Percentiles rank a stretch among this genome's conserved stretches.
Conservation (phyloP, 2,888 invertebrate species). For the Eupithecia subfuscata region DNA sequence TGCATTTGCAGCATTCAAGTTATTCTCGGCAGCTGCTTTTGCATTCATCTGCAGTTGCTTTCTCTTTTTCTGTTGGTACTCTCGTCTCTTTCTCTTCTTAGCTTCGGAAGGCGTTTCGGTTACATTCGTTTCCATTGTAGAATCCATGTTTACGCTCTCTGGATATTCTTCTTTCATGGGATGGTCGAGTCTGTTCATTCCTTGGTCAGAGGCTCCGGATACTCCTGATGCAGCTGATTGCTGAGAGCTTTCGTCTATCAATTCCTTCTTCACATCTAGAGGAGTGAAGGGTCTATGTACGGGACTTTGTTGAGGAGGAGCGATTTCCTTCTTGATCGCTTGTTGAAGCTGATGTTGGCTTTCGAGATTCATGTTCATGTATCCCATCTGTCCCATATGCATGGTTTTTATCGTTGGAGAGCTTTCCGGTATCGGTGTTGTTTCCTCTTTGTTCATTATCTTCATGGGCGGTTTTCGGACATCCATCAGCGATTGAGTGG, state of each 20-base stretch:
- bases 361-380: conserved; percentile 49
- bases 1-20: conserved; percentile 71
- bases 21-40: conserved; percentile 85
- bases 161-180: conserved; percentile 85
- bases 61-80: conserved; percentile 93
- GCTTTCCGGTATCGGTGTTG: conserved; percentile 71
- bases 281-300: conserved; percentile 83
- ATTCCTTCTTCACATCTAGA: conserved; percentile 88
- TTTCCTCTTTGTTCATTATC: conserved; percentile 74
- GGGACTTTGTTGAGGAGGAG: conserved; percentile 79
- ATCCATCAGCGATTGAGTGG: conserved; percentile 80
- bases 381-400: conserved; percentile 69
- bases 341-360: conserved; percentile 71
- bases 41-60: conserved; percentile 89
- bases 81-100: conserved; percentile 89
- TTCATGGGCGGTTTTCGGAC: conserved; percentile 75
- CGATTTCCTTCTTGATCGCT: conserved; percentile 83
- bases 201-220: conserved; percentile 84
- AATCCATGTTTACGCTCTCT: conserved; percentile 76
- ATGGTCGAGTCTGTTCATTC: conserved; percentile 78
- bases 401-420: conserved; percentile 75
- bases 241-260: conserved; percentile 87
- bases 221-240: conserved; percentile 84
- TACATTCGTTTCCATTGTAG: conserved; percentile 68
- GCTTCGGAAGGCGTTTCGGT: conserved; percentile 83